Evolutionary conservation across 1,140 invertebrate species (phyloP).

Genomic region (Monochamus saltuarius): DNA sequence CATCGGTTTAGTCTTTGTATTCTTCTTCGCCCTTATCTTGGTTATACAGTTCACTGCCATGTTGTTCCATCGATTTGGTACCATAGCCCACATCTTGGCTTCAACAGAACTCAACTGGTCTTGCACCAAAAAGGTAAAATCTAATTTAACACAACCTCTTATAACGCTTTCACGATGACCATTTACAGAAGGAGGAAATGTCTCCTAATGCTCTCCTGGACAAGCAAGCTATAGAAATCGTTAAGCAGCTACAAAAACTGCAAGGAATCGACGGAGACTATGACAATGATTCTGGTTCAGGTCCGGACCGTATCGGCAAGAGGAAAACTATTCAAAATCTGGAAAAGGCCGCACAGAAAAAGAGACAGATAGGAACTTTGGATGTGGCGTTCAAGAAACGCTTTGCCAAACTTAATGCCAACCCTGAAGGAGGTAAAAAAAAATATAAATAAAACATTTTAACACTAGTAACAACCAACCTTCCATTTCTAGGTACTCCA

Average conservation of each 20-base stretch:
- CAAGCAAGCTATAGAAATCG: slow-evolving; percentile 91
- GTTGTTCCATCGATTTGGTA: slow-evolving; percentile 99
- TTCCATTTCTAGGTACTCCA: slow-evolving; percentile 63
- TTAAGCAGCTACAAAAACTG: slow-evolving; percentile 84
- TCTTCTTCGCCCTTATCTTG: slow-evolving; percentile 96
- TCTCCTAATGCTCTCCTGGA: slow-evolving; percentile 85
- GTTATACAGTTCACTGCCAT: slow-evolving; percentile 97
- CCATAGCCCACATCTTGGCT: slow-evolving; percentile 94
- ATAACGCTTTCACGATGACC: not conserved
- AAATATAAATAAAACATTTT: not conserved
- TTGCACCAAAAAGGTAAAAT: slow-evolving; percentile 73
- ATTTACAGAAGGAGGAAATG: slow-evolving; percentile 73
- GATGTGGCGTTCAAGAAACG: slow-evolving; percentile 93
- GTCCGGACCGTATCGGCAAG: slow-evolving; percentile 75
- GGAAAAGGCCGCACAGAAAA: slow-evolving; percentile 85
- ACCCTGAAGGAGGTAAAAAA: slow-evolving; percentile 51
- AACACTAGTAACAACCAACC: not conserved
- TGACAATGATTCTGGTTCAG: slow-evolving; percentile 81
- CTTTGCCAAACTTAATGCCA: slow-evolving; percentile 80
- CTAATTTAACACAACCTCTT: not conserved
- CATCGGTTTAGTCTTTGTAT: slow-evolving; percentile 95
- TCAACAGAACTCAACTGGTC: slow-evolving; percentile 92
- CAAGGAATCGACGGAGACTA: slow-evolving; percentile 85
- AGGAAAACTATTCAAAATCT: slow-evolving; percentile 89
- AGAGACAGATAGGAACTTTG: slow-evolving; percentile 85